Evolutionary conservation across 1,140 invertebrate genomes (phyloP).

Genomic region (Drosophila arizonae): DNA sequence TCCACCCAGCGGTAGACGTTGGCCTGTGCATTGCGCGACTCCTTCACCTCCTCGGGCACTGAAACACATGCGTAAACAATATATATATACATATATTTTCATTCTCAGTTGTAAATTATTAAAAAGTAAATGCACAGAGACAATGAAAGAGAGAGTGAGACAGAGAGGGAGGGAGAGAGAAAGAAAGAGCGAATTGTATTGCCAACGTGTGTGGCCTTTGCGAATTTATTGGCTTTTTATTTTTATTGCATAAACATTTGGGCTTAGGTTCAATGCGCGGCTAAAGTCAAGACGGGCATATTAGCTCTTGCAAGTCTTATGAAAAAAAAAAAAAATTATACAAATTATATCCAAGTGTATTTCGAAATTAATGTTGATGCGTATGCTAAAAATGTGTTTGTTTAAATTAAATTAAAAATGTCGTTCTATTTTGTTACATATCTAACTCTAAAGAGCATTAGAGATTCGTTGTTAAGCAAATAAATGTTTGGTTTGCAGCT

Average conservation of each 20-base stretch:
- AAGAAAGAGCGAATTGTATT: conserved; percentile 23
- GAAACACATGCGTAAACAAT: conserved; percentile 76
- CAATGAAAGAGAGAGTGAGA: conserved; percentile 2
- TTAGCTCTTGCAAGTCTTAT: background rate
- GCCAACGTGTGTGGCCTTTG: conserved; percentile 48
- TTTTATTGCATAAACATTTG: conserved; percentile 72
- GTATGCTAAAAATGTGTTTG: too few relatives aligned
- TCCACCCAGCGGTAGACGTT: conserved; percentile 83
- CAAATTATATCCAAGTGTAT: too few relatives aligned
- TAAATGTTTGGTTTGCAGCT: conserved; percentile 17
- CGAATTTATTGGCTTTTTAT: conserved; percentile 78
- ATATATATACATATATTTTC: conserved; percentile 78
- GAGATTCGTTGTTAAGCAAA: background rate
- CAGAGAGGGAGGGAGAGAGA: conserved; percentile 17
- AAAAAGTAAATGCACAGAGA: conserved; percentile 42
- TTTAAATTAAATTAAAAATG: too few relatives aligned
- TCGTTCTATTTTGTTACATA: background rate
- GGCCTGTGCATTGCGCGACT: conserved; percentile 69
- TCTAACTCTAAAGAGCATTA: conserved; percentile 13
- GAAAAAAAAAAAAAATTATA: too few relatives aligned
- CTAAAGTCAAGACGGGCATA: background rate
- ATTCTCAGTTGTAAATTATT: conserved; percentile 75
- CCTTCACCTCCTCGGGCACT: conserved; percentile 71
- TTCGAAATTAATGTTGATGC: too few relatives aligned
- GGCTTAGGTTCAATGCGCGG: conserved; percentile 27